Percentiles rank a stretch among this genome's conserved stretches.
Conservation (phyloP, 2,113 vertebrate species). For the Odobenus rosmarus region DNA sequence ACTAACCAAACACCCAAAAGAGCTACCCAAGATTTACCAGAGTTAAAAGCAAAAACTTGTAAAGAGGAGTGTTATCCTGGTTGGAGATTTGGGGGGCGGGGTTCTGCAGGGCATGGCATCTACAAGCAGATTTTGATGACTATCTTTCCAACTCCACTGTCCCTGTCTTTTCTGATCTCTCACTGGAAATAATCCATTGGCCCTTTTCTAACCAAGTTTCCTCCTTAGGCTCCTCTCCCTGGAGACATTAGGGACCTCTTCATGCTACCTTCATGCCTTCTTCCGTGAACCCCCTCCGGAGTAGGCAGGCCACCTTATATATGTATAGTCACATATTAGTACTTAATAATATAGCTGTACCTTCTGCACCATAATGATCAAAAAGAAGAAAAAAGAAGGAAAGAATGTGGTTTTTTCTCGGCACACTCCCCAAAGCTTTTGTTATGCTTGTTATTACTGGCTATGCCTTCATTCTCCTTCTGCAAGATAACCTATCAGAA, state of each 20-base stretch:
- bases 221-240: background rate
- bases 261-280: background rate
- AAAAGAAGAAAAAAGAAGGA: background rate
- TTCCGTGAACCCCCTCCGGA: background rate
- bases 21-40: background rate
- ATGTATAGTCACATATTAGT: background rate
- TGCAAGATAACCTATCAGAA: background rate
- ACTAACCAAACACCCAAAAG: background rate
- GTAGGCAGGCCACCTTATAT: background rate
- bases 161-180: background rate
- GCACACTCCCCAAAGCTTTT: background rate
- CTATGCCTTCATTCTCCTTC: background rate
- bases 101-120: background rate
- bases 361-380: background rate
- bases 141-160: background rate
- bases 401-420: background rate
- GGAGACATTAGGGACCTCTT: background rate
- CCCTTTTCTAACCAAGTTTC: background rate
- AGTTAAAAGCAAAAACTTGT: slow-evolving; percentile 13
- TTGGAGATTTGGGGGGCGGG: background rate
- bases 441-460: background rate
- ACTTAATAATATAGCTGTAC: background rate
- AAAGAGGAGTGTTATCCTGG: background rate
- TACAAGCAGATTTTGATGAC: background rate
- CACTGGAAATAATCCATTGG: background rate